Conservation (phyloP, 2,797 vertebrate species). For the Xenopus petersii region DNA sequence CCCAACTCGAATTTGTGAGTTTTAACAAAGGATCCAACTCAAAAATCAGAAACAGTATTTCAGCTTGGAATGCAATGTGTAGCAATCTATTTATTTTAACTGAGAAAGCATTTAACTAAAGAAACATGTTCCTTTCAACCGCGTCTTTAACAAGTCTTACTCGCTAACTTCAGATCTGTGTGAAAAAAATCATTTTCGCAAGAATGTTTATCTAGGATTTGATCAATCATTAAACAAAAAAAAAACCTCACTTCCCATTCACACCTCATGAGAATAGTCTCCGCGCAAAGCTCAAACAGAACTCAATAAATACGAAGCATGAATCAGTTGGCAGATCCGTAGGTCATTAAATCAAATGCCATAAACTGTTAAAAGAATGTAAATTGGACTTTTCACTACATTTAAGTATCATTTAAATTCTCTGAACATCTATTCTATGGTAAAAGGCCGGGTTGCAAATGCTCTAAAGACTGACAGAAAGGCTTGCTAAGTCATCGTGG, state of each 20-base stretch:
- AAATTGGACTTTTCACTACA: constrained; percentile 67
- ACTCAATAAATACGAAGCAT: constrained; percentile 58
- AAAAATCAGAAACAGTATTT: background rate
- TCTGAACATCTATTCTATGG: constrained; percentile 45
- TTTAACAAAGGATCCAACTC: too few relatives aligned
- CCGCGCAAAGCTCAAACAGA: constrained; percentile 6
- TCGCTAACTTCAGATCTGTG: constrained; percentile 37
- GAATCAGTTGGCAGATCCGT: constrained; percentile 69
- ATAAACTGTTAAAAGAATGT: constrained; percentile 68
- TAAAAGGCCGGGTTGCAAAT: constrained; percentile 70
- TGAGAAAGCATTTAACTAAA: constrained; percentile 2
- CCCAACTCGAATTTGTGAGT: too few relatives aligned
- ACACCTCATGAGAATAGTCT: constrained; percentile 8
- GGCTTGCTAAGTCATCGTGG: constrained; percentile 77
- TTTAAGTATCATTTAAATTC: constrained; percentile 56
- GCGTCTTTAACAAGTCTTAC: constrained; percentile 3
- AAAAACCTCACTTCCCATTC: constrained; percentile 33
- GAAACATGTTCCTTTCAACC: constrained; percentile 22
- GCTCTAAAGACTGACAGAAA: constrained; percentile 70
- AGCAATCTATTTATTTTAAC: constrained; percentile 5
- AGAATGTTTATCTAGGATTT: constrained; percentile 21
- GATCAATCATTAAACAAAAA: constrained; percentile 29
- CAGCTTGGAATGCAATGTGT: background rate
- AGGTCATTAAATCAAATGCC: constrained; percentile 72
- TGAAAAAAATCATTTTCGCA: constrained; percentile 32